Evolutionary conservation across 2,888 invertebrate genomes (phyloP), one percentile per base, ranked within the genome.

Genomic region (Piscicola geometra): DNA sequence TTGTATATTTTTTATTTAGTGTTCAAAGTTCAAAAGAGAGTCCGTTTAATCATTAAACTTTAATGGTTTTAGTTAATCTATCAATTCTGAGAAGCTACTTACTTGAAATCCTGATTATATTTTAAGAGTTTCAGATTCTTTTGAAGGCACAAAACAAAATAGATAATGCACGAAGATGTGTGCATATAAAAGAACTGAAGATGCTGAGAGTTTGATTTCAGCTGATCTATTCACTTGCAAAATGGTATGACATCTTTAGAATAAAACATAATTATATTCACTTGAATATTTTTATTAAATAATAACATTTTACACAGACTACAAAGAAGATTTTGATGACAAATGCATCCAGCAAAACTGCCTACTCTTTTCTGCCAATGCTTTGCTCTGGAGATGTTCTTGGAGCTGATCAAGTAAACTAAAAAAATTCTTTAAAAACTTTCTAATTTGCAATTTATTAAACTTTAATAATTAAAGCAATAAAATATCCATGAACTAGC

Each of bases 291-390:
- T 64, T 64, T 64, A 64, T 9, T 64, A n/a, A n/a, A n/a, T n/a
- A n/a, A n/a, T n/a, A n/a, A n/a, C n/a, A n/a, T n/a, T n/a, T n/a
- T n/a, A n/a, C 2, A n/a, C 67, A 67, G 67, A 30, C 12, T 5
- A 15, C 64, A 21, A 5, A 60, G 25, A 73, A 64, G n/a, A 36
- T 73, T 64, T 32, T 73, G 33, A 30, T 73, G 21, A 64, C 73
- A 73, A 73, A 73, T 60, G 33, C 60, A n/a, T 50, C 64, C n/a
- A 73, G 73, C 41, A 64, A 64, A 73, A 64, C 64, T 64, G 60
- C 36, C 2, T 64, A 35, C 33, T 33, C 33, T 33, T 64, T 73
- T 32, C 30, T 73, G 73, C 73, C 73, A 30, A 64, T 33, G 33
- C 64, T 73, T 33, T 73, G 73, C 32, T 33, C 21, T 64, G 73